Percentiles rank a stretch among this genome's conserved stretches.
Conservation (phyloP, 1,140 invertebrate genomes). For the Drosophila serrata region DNA sequence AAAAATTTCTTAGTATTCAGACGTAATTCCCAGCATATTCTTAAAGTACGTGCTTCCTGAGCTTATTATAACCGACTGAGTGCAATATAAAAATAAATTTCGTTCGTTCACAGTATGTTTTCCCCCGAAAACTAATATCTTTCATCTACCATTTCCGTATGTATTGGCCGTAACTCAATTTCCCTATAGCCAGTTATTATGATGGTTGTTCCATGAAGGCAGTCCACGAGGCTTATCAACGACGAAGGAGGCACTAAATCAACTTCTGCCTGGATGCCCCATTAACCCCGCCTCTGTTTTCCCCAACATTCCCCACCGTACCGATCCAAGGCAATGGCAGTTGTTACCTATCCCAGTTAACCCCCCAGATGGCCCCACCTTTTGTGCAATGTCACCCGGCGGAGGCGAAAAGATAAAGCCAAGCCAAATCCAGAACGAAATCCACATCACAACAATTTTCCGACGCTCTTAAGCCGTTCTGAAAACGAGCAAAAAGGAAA, state of each 20-base stretch:
- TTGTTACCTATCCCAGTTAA: constrained; percentile 27
- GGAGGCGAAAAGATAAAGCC: constrained; percentile 68
- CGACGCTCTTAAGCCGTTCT: constrained; percentile 67
- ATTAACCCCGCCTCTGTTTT: constrained; percentile 32
- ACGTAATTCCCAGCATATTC: background rate
- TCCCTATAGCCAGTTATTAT: constrained; percentile 50
- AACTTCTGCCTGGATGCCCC: constrained; percentile 68
- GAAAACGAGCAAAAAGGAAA: constrained; percentile 22
- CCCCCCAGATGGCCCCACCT: constrained; percentile 44
- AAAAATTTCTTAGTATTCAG: background rate
- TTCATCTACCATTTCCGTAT: constrained; percentile 39
- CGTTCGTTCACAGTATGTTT: background rate
- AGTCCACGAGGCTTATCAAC: constrained; percentile 60
- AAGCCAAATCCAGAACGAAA: constrained; percentile 80
- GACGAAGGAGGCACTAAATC: constrained; percentile 67
- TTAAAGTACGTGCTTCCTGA: background rate
- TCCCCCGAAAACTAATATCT: constrained; percentile 42
- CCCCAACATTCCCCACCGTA: background rate
- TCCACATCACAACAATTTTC: constrained; percentile 71
- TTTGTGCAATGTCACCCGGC: constrained; percentile 75
- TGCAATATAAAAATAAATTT: constrained; percentile 17
- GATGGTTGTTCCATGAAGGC: constrained; percentile 25
- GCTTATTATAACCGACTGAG: background rate
- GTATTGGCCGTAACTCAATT: constrained; percentile 51
- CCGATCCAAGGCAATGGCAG: constrained; percentile 13